Evolutionary conservation across 2,113 vertebrate genomes (phyloP).

Genomic region (Peromyscus californicus): DNA sequence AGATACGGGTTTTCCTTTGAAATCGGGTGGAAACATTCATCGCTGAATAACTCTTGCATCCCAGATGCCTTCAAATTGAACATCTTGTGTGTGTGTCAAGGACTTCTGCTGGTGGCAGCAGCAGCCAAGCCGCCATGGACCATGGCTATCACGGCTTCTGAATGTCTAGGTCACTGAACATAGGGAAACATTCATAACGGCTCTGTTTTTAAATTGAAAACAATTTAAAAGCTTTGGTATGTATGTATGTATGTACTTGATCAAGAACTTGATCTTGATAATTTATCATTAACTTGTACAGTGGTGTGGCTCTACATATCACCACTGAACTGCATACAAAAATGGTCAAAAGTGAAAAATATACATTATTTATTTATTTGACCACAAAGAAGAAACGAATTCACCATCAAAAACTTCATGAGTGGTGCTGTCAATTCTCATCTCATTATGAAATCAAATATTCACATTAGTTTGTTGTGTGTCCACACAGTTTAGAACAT

Average conservation of each 20-base stretch:
- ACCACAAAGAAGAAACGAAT: background rate
- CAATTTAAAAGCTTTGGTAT: background rate
- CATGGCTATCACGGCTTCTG: background rate
- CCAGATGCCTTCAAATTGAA: background rate
- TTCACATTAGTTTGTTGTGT: background rate
- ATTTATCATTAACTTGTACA: background rate
- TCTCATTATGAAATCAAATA: background rate
- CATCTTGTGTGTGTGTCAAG: background rate
- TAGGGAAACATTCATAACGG: background rate
- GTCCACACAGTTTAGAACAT: background rate
- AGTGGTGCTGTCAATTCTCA: background rate
- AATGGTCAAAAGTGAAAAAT: background rate
- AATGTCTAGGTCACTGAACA: background rate
- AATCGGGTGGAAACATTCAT: background rate
- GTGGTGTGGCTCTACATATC: background rate
- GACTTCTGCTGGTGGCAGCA: background rate
- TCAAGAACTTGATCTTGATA: background rate
- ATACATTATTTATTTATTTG: background rate
- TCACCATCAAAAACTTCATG: conserved; percentile 15
- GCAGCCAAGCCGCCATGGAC: background rate
- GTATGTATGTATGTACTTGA: background rate
- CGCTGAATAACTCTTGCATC: background rate
- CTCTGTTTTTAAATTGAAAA: background rate
- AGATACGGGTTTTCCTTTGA: background rate
- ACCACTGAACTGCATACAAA: background rate